Evolutionary conservation across 2,888 invertebrate genomes (phyloP), one percentile per base, ranked within the genome.

Genomic region (Amitus sp.): DNA sequence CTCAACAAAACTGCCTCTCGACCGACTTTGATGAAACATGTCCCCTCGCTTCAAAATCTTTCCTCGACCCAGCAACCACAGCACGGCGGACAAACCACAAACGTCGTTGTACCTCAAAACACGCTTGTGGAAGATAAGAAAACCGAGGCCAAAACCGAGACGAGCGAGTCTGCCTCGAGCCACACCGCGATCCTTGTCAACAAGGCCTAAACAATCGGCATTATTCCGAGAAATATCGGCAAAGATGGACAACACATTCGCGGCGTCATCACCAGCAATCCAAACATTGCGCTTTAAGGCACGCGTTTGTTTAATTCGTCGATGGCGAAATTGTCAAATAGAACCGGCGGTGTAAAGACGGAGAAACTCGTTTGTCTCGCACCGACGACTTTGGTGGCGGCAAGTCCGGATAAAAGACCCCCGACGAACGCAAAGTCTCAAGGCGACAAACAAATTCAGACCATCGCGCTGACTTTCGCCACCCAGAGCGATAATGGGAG

Each of bases 1-100:
- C 85, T 90, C 46, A 89, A 89, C 57, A 33, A 89, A 33, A 86
- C 86, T 27, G 87, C 80, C 4, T 73, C 79, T 0, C 77, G 78
- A 73, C 39, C 69, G 45, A 4, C 64, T 6, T 53, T 56, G 65
- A 18, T 78, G 71, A 80, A 82, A 9, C 80, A 78, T 39, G 73
- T 80, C 51, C 78, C 80, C 1, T 72, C 76, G 0, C 27, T 80
- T 23, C 81, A 80, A 48, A 76, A 74, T 0, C 33, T 79, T 5
- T 70, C 73, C 0, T 59, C 70, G 6, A 71, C 62, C 47, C 76
- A 73, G 30, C 67, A 10, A 18, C 23, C 3, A 7, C 23, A 23
- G 23, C 23, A 23, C 4, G 4, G 7, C 23, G 15, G 3, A 3
- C 77, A 74, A 30, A 66, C 55, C 10, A 57, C 74, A 2, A 19